Evolutionary conservation across 1,140 invertebrate species (phyloP).

Genomic region (Laodelphax striatellus): DNA sequence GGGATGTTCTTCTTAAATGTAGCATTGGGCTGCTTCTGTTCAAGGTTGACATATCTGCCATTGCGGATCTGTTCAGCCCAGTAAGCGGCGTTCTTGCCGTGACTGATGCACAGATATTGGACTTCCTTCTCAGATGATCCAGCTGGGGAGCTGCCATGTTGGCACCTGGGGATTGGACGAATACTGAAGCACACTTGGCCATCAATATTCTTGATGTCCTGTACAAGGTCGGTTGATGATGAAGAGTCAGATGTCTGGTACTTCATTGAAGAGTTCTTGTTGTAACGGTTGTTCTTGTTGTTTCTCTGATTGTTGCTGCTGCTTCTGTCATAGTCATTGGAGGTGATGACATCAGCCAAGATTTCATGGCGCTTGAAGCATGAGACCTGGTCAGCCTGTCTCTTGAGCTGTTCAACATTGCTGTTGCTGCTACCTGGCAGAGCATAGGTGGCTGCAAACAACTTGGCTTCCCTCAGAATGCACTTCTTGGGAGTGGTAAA

Average conservation of each 20-base stretch:
- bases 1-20: too few species aligned
- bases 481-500: slow-evolving; percentile 44
- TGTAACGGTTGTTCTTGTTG: slow-evolving; percentile 14
- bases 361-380: slow-evolving; percentile 33
- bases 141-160: slow-evolving; percentile 27
- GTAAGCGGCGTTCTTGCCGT: slow-evolving; percentile 29
- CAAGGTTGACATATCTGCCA: too few species aligned
- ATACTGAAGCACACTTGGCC: slow-evolving; percentile 43
- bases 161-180: slow-evolving; percentile 36
- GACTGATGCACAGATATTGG: slow-evolving; percentile 38
- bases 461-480: slow-evolving; percentile 33
- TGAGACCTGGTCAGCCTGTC: slow-evolving; percentile 23
- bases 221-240: slow-evolving; percentile 15
- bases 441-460: slow-evolving; percentile 43
- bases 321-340: slow-evolving; percentile 14
- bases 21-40: too few species aligned
- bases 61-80: slow-evolving; percentile 5
- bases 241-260: slow-evolving; percentile 4
- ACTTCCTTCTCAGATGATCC: slow-evolving; percentile 29
- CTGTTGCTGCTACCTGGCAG: slow-evolving; percentile 33
- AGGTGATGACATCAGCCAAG: slow-evolving; percentile 8
- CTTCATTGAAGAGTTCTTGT: not conserved
- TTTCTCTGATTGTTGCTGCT: slow-evolving; percentile 19
- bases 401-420: slow-evolving; percentile 29
- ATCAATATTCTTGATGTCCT: slow-evolving; percentile 24